Base-by-base conservation (phyloP, 2,888 invertebrate species). In the Spatulosminthurus flaviceps region DNA sequence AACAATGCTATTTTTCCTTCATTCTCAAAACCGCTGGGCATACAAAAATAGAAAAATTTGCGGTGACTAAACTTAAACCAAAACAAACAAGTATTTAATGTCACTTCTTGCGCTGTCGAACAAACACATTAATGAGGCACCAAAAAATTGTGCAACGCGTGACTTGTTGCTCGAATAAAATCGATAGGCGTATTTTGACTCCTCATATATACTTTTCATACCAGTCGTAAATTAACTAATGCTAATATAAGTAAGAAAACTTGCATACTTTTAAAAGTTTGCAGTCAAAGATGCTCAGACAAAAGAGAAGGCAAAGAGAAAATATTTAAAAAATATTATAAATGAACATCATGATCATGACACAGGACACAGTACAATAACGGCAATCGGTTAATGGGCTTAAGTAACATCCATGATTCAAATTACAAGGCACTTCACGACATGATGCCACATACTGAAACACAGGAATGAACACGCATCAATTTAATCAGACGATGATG, bases 21-120 rank as follows among this genome's bases (percentile, higher is more conserved):
- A 13, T 51, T 51, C 9, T 34, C 5, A 51, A 51, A 16, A 11
- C 51, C 16, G 51, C 16, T 19, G 24, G 26, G 24, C 21, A 24
- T 64, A 64, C 64, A 64, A 64, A 64, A 64, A 26, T 64, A 64
- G 11, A 64, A 64, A 64, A 64, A 64, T 64, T 24, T 24, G 24
- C 64, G 5, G n/a, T 64, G 64, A 64, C 64, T 64, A 64, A 64
- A 64, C 11, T 64, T 51, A 19, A 9, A 51, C 5, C n/a, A 51
- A 5, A 51, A 19, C 7, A 9, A 61, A 61, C 64, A 24, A 11
- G 24, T 64, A 22, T 64, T 22, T 64, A 64, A 64, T 64, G 64
- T 64, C 11, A 51, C 16, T n/a, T n/a, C 51, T 19, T 13, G 16
- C 2, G n/a, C 51, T 51, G 51, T 19, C 16, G 51, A 5, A 51